Evolutionary conservation across 2,888 invertebrate species (phyloP).

Genomic region (Pollenia griseotomentosa): DNA sequence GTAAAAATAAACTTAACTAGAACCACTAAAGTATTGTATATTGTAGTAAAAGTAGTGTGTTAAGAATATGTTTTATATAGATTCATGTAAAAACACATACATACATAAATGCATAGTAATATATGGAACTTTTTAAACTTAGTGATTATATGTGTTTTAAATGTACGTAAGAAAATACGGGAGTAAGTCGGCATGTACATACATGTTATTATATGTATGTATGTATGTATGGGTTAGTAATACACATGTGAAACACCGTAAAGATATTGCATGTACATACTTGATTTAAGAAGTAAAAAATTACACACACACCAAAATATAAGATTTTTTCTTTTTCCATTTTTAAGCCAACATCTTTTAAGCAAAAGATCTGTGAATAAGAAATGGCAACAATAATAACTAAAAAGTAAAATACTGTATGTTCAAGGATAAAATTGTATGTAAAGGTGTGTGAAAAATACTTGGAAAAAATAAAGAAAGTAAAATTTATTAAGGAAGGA

Average conservation of each 20-base stretch:
- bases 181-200: no score
- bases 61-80: constrained; percentile 20
- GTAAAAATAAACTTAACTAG: neutral
- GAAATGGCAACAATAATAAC: constrained; percentile 1
- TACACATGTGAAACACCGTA: constrained; percentile 4
- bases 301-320: constrained; percentile 11
- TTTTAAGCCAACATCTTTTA: constrained; percentile 53
- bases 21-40: neutral
- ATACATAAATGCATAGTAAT: neutral
- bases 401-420: constrained; percentile 27
- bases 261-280: constrained; percentile 45
- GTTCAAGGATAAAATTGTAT: constrained; percentile 52
- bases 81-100: neutral
- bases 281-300: constrained; percentile 57
- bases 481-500: neutral
- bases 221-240: constrained; percentile 25
- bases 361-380: constrained; percentile 48
- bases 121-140: neutral
- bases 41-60: neutral
- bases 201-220: neutral
- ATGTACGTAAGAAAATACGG: neutral
- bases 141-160: constrained; percentile 9
- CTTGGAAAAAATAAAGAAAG: constrained; percentile 6
- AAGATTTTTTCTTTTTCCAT: constrained; percentile 38
- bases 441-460: neutral